A percentile compares a stretch with the other conserved stretches of the same genome.
These are phyloP conservation scores for Pipistrellus nathusii DNA, from an alignment of 2,797 vertebrate species.

Conservation along the genomic window DNA sequence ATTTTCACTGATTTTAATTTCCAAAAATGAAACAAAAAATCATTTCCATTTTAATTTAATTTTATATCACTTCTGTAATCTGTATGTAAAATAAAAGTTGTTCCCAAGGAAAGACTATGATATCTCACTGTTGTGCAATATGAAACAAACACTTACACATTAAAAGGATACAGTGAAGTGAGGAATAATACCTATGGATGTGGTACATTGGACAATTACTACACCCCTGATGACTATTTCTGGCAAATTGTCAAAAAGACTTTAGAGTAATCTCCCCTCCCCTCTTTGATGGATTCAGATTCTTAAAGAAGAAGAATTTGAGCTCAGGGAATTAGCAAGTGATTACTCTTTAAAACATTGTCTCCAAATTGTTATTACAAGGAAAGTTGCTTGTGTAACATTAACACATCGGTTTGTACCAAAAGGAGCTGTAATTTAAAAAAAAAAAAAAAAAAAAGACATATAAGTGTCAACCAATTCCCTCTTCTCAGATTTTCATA, in stretches of 20 bases:
- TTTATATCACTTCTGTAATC: constrained; percentile 31
- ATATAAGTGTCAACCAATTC: constrained; percentile 6
- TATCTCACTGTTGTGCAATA: constrained; percentile 52
- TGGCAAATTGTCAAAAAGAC: constrained; percentile 73
- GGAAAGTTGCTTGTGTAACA: constrained; percentile 76
- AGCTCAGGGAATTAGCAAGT: constrained; percentile 70
- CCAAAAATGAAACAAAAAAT: neutral
- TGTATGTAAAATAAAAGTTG: constrained; percentile 30
- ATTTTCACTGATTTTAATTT: constrained; percentile 52
- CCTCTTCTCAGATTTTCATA: constrained; percentile 64
- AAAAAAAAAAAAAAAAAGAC: neutral
- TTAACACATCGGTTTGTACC: constrained; percentile 42
- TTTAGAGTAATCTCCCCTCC: constrained; percentile 59
- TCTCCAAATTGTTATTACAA: constrained; percentile 65
- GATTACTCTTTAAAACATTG: constrained; percentile 69
- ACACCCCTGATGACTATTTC: constrained; percentile 56
- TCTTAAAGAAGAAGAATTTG: constrained; percentile 80
- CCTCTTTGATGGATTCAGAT: constrained; percentile 67
- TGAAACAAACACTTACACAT: constrained; percentile 52
- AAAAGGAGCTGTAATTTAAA: neutral
- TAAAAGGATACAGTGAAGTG: neutral
- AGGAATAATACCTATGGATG: constrained; percentile 38
- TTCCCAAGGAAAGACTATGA: constrained; percentile 44
- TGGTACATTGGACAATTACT: constrained; percentile 49
- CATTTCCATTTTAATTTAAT: constrained; percentile 53